phyloP scores from a whole-genome alignment of 2,113 vertebrate genomes.

The Mus spicilegus region DNA sequence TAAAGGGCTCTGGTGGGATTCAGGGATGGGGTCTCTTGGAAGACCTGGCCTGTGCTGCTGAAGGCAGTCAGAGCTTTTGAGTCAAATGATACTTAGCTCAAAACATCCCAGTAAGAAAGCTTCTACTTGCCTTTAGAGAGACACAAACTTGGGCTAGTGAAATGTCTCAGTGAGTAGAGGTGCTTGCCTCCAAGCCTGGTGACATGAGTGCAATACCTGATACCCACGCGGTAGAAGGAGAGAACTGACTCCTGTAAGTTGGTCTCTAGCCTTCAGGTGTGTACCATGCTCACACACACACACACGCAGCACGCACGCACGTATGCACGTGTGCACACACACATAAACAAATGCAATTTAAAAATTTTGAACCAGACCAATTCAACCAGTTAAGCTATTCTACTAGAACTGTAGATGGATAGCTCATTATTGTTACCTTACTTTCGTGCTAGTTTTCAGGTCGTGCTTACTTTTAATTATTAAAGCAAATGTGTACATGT shows the following conservation, averaged over 20 bases:
- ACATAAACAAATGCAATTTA: background rate
- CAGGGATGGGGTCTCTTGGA: background rate
- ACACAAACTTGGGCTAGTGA: background rate
- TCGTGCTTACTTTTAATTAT: conserved; percentile 46
- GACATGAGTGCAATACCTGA: background rate
- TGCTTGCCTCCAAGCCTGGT: background rate
- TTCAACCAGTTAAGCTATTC: conserved; percentile 11
- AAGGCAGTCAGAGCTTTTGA: background rate
- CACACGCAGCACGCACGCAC: background rate
- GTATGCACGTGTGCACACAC: background rate
- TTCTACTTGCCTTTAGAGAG: conserved; percentile 26
- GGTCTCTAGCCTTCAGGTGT: background rate
- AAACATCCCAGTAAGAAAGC: background rate
- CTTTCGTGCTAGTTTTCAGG: background rate
- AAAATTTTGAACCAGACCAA: background rate
- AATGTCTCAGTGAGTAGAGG: background rate
- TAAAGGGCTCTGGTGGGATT: background rate
- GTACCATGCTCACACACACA: background rate
- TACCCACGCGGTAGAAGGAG: background rate
- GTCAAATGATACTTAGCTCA: background rate
- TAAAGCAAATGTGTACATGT: conserved; percentile 30
- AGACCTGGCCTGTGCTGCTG: background rate
- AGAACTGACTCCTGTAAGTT: background rate
- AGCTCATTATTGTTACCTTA: background rate
- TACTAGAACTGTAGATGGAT: background rate